Evolutionary conservation across 2,888 invertebrate species (phyloP).

Genomic region (Mesorhabditis spiculigera): DNA sequence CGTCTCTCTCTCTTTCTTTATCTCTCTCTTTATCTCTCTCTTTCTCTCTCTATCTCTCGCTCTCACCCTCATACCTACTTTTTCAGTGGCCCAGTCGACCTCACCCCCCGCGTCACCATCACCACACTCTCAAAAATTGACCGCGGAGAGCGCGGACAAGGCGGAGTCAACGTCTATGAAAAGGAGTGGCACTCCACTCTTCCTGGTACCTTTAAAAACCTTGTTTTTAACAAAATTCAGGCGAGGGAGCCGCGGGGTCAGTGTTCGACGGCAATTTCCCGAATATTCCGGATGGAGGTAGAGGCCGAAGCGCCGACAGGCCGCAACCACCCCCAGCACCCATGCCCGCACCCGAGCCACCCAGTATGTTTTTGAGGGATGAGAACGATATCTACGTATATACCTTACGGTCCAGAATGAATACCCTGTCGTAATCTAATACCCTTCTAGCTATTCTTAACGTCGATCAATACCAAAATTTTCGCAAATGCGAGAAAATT

Average conservation of each 20-base stretch:
- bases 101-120: slow-evolving; percentile 50
- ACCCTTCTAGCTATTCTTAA: no score
- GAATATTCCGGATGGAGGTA: not conserved
- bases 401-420: no score
- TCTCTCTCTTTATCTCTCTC: not conserved
- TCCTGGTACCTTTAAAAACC: slow-evolving; percentile 24
- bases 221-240: not conserved
- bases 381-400: no score
- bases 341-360: not conserved
- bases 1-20: no score
- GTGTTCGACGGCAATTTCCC: slow-evolving; percentile 3
- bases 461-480: no score
- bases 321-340: not conserved
- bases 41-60: not conserved
- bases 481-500: no score
- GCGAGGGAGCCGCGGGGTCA: not conserved
- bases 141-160: slow-evolving; percentile 44
- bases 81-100: slow-evolving; percentile 44
- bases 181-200: slow-evolving; percentile 49
- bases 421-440: no score
- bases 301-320: not conserved
- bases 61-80: not conserved
- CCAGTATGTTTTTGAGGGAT: not conserved
- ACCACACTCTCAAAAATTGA: slow-evolving; percentile 54
- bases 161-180: slow-evolving; percentile 49